phyloP scores from a whole-genome alignment of 2,113 vertebrate species.

The Calyptommatus sinebrachiatus region DNA sequence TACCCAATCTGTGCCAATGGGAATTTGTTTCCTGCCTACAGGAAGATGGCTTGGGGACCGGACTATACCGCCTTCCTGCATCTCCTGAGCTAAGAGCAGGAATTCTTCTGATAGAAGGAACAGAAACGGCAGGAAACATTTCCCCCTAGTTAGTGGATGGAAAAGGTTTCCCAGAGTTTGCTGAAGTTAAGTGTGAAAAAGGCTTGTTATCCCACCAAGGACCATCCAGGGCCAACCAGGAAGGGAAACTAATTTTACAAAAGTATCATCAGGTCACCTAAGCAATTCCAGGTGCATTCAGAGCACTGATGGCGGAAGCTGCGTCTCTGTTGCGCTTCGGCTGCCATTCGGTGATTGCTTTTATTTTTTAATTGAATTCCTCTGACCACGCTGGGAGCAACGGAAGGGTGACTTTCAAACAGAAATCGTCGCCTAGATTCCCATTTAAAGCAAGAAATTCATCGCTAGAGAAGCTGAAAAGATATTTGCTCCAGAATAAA shows the following conservation, averaged over 20 bases:
- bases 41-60: too few relatives aligned
- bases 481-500: conserved; percentile 18
- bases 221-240: not conserved
- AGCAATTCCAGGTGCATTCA: not conserved
- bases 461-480: conserved; percentile 1
- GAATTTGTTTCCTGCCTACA: too few relatives aligned
- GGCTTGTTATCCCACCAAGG: not conserved
- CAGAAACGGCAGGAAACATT: too few relatives aligned
- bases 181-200: too few relatives aligned
- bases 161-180: not conserved
- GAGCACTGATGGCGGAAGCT: not conserved
- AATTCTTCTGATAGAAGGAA: too few relatives aligned
- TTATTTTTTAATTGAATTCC: conserved; percentile 37
- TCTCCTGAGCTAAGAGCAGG: too few relatives aligned
- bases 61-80: too few relatives aligned
- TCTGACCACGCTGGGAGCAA: not conserved
- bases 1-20: too few relatives aligned
- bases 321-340: not conserved
- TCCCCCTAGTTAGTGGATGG: not conserved
- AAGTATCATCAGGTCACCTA: not conserved
- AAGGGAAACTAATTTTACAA: not conserved
- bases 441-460: conserved; percentile 4
- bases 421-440: conserved; percentile 13
- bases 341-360: conserved; percentile 1
- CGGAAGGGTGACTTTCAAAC: conserved; percentile 11